Evolutionary conservation across 2,797 vertebrate species (phyloP), one percentile per base, ranked within the genome.

Genomic region (Mycteria americana): DNA sequence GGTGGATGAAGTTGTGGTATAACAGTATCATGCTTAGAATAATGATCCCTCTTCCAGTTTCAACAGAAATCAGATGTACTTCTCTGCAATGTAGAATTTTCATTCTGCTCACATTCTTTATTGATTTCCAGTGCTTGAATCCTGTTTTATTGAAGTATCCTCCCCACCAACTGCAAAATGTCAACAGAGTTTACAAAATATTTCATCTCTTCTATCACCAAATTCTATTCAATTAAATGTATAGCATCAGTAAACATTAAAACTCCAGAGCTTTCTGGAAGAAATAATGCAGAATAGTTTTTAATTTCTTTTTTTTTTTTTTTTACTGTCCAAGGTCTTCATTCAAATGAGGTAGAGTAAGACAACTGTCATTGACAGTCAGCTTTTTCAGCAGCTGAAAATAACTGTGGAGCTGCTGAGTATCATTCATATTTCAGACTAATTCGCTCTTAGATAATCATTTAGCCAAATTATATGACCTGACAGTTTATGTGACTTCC

Each of bases 151-250:
- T 97, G 94, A 97, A 95, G 74, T 74, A 94, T 85, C 89, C 85
- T 97, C 60, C 91, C 68, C 35, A 97, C 88, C 81, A 97, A 96
- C 95, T 95, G 93, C 73, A 97, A 97, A 95, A 97, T 97, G 96
- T 97, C 97, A 97, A 82, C 88, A 50, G 56, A 89, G 77, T 96
- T 97, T 97, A 96, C 84, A 95, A 97, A 97, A 97, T 96, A 94
- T 92, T 85, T 46, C 76, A 83, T 96, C 35, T 62, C 77, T 95
- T 97, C 88, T 65, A 84, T 95, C 86, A 89, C 67, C 54, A 63
- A 89, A 73, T 89, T 94, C 35, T 72, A 69, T 79, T 97, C 5
- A 41, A 95, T 95, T 97, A 96, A 93, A 85, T 28, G 22, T 48
- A 76, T 88, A 82, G 78, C 25, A 88, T 56, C 78, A 83, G 56